phyloP scores from a whole-genome alignment of 1,140 invertebrate species.

The Neomicropteryx cornuta region DNA sequence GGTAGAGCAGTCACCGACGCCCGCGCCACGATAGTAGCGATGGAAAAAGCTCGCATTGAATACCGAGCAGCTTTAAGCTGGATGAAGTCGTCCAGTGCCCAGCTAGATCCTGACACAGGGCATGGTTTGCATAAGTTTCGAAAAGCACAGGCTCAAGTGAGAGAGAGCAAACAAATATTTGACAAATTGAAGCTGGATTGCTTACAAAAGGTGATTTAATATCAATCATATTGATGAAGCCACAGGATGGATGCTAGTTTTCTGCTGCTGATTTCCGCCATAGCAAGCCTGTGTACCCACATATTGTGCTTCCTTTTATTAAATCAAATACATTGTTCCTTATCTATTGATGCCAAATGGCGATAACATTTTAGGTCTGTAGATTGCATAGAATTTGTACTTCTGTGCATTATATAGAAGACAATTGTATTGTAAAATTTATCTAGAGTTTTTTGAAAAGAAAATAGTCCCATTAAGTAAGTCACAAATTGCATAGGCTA shows the following conservation, averaged over 20 bases:
- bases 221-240: constrained; percentile 1
- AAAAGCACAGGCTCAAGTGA: constrained; percentile 70
- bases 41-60: constrained; percentile 94
- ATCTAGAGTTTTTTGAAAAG: constrained; percentile 3
- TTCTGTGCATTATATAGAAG: too few species aligned
- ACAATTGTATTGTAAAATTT: too few species aligned
- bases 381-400: too few species aligned
- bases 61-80: constrained; percentile 92
- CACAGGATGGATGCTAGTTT: not conserved
- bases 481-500: too few species aligned
- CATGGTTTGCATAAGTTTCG: constrained; percentile 93
- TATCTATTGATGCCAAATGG: too few species aligned
- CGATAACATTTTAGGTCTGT: constrained; percentile 1
- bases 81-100: constrained; percentile 97
- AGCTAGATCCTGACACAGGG: constrained; percentile 93
- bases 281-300: not conserved
- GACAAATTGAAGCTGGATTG: constrained; percentile 92
- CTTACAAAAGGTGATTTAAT: constrained; percentile 71
- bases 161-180: constrained; percentile 74
- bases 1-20: constrained; percentile 91
- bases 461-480: not conserved
- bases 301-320: not conserved
- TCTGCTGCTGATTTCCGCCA: not conserved
- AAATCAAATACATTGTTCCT: not conserved
- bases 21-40: constrained; percentile 74